phyloP scores from a whole-genome alignment of 1,140 invertebrate genomes.

The Nebria ingens region DNA sequence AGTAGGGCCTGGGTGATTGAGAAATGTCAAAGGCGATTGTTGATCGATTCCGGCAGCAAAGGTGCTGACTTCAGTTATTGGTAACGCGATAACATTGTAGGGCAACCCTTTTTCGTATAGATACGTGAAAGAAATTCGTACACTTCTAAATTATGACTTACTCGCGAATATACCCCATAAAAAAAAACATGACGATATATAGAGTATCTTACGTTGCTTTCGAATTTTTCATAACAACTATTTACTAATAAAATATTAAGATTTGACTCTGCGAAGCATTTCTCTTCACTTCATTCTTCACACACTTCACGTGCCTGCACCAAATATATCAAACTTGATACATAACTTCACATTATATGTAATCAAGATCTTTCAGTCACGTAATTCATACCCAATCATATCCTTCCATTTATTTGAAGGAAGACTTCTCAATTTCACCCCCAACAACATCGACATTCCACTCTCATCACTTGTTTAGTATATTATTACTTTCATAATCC shows the following conservation, averaged over 20 bases:
- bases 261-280: too few species aligned
- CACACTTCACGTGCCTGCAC: too few species aligned
- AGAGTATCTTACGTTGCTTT: not conserved
- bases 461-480: too few species aligned
- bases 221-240: not conserved
- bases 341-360: too few species aligned
- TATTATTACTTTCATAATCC: too few species aligned
- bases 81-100: not conserved
- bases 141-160: not conserved
- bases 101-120: not conserved
- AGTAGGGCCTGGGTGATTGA: not conserved
- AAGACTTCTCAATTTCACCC: too few species aligned
- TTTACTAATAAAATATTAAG: not conserved
- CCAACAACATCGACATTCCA: too few species aligned
- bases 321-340: too few species aligned
- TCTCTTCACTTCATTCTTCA: too few species aligned
- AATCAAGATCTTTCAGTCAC: too few species aligned
- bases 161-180: not conserved
- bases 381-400: too few species aligned
- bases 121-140: not conserved
- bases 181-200: not conserved
- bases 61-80: not conserved
- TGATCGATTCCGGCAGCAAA: not conserved
- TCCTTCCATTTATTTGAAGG: too few species aligned
- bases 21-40: not conserved